A percentile compares a stretch with the other conserved stretches of the same genome.
Conservation (phyloP, 2,113 vertebrate species). For the Tor tambroides region DNA sequence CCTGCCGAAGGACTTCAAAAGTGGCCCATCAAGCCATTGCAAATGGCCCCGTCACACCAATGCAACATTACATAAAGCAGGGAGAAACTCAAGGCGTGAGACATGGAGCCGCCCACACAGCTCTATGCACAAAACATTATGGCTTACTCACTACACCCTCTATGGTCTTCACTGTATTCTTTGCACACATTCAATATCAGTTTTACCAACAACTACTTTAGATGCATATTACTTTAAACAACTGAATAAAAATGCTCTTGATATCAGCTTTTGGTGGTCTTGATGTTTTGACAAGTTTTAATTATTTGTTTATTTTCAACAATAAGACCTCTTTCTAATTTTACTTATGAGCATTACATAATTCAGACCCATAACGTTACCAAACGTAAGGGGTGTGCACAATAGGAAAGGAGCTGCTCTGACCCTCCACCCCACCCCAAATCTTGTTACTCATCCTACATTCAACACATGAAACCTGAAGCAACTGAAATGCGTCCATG, state of each 20-base stretch:
- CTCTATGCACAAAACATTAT: not conserved
- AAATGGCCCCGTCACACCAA: constrained; percentile 27
- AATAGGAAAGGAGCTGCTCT: constrained; percentile 13
- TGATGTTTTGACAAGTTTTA: not conserved
- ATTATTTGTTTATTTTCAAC: not conserved
- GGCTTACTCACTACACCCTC: constrained; percentile 19
- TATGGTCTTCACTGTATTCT: constrained; percentile 5
- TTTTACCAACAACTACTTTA: not conserved
- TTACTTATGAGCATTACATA: constrained; percentile 21
- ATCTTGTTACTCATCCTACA: not conserved
- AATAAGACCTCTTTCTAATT: not conserved
- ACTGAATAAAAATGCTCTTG: not conserved
- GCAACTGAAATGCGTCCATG: not conserved
- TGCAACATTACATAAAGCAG: constrained; percentile 30
- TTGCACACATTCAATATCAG: not conserved
- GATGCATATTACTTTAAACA: not conserved
- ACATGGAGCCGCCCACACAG: constrained; percentile 7
- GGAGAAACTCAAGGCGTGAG: not conserved
- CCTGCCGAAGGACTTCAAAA: constrained; percentile 29
- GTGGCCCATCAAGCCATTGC: constrained; percentile 22
- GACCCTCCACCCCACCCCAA: not conserved
- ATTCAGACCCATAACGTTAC: constrained; percentile 4
- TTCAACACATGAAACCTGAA: not conserved
- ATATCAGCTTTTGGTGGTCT: not conserved
- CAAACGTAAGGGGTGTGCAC: constrained; percentile 3